Evolutionary conservation across 2,113 vertebrate species (phyloP), one percentile per base, ranked within the genome.

Genomic region (Nannobrachium achirus): DNA sequence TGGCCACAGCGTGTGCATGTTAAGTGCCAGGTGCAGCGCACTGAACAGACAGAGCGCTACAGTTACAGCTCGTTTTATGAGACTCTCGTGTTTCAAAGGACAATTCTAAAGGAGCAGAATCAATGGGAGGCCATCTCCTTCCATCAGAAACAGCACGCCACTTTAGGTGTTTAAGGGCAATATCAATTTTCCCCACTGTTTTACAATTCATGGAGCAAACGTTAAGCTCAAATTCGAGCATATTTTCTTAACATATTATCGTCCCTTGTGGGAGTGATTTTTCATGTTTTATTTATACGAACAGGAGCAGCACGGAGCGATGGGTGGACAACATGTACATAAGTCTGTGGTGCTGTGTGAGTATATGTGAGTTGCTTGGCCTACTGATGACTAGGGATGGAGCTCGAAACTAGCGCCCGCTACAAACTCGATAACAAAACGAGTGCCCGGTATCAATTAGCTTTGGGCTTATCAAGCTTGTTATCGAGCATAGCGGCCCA

Each of bases 11-110:
- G 73, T 39, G 61, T 49, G 60, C 49, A 68, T 11, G 33, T 39
- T 65, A 62, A 73, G 63, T 16, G 51, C 56, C 83, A 83, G 74
- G 79, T 74, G 74, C 59, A 56, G 64, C 63, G 25, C 50, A 19
- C 33, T 50, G 65, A 59, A 52, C 56, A 53, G 15, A 40, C 33
- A 1, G 18, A 38, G 73, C 64, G 46, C 65, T 53, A 15, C 68
- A 66, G 53, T 78, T 20, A 64, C 45, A 48, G 56, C 39, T 41
- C 64, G 68, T 73, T 75, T 71, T 66, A 63, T 25, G 62, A 79
- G 56, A 63, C 56, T 69, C 68, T 63, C 62, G 58, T 57, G 48
- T 70, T 82, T 71, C 56, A 63, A 63, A 64, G n/a, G 38, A 53
- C 38, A 66, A 19, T 58, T 19, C 6, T 14, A 53, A 42, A 40